phyloP scores from a whole-genome alignment of 2,113 vertebrate genomes.

The Pterocles burchelli region DNA sequence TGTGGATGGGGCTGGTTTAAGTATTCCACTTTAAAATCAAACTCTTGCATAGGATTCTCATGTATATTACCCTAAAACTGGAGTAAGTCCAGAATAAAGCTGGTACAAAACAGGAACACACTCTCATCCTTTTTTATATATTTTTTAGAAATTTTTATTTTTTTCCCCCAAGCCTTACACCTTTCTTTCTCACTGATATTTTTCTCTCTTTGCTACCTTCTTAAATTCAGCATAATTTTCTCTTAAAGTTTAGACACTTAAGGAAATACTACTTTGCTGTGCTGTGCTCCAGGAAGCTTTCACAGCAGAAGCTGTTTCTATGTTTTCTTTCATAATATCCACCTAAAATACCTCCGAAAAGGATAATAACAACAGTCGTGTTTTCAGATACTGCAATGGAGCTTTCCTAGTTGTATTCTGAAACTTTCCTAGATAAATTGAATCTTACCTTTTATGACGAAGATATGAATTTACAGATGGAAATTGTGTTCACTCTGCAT shows the following conservation, averaged over 20 bases:
- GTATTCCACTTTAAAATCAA: neutral
- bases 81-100: neutral
- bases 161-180: rapidly evolving
- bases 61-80: neutral
- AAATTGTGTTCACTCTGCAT: neutral
- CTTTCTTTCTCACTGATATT: neutral
- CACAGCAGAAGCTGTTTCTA: neutral
- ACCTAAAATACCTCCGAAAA: constrained; percentile 4
- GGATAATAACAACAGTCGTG: neutral
- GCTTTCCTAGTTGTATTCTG: neutral
- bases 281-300: neutral
- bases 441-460: neutral
- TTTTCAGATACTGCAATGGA: neutral
- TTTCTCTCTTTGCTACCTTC: neutral
- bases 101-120: rapidly evolving
- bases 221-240: neutral
- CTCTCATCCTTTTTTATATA: rapidly evolving
- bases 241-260: neutral
- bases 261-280: neutral
- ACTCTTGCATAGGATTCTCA: neutral
- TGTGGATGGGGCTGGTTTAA: neutral
- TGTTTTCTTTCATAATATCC: neutral
- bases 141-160: neutral
- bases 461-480: neutral
- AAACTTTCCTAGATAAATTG: neutral